Conservation (phyloP, 1,140 invertebrate genomes). For the Melipona quadrifasciata region DNA sequence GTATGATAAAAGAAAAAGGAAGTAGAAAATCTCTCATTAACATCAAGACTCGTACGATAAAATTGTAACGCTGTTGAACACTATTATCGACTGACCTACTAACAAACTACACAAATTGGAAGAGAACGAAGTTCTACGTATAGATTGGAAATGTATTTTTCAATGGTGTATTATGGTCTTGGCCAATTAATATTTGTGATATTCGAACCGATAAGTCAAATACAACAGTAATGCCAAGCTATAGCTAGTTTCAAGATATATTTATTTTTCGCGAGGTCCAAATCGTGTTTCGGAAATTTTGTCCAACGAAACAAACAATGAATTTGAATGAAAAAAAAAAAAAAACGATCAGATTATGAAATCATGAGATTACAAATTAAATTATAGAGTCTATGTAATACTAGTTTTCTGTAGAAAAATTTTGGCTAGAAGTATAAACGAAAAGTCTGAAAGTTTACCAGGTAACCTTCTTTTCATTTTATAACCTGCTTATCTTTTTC, state of each 20-base stretch:
- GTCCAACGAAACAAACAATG: constrained; percentile 1
- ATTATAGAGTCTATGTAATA: too few species aligned
- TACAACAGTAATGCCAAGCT: constrained; percentile 34
- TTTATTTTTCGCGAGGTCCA: constrained; percentile 41
- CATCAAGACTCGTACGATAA: neutral
- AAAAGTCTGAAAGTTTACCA: too few species aligned
- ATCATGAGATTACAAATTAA: too few species aligned
- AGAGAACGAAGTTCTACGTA: too few species aligned
- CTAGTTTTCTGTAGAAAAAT: too few species aligned
- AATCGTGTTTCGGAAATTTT: neutral
- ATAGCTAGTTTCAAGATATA: neutral
- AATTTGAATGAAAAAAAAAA: constrained; percentile 11
- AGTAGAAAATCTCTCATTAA: neutral
- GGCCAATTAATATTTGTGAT: constrained; percentile 46
- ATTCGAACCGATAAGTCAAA: constrained; percentile 53
- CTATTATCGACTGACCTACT: constrained; percentile 43
- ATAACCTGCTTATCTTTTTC: too few species aligned
- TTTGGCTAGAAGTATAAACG: too few species aligned
- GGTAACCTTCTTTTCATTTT: too few species aligned
- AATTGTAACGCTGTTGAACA: neutral
- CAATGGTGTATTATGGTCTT: neutral
- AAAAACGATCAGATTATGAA: neutral
- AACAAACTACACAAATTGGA: neutral
- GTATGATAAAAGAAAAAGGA: neutral
- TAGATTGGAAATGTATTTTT: constrained; percentile 46